Evolutionary conservation across 2,888 invertebrate genomes (phyloP).

Genomic region (Elaeidobius kamerunicus): DNA sequence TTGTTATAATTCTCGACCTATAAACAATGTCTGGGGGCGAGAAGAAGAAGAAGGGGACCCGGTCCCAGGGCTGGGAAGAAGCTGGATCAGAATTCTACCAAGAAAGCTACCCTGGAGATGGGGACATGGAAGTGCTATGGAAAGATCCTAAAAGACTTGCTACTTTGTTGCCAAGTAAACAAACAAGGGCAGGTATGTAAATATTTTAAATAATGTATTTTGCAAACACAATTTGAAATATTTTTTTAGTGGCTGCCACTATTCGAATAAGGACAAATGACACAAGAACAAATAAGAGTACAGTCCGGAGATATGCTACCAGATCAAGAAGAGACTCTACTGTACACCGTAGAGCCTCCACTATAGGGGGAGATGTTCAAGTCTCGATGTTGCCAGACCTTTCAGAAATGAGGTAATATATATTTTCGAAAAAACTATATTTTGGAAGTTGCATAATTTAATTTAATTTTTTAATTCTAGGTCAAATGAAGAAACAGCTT

Average conservation of each 20-base stretch:
- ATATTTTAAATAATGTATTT: not conserved
- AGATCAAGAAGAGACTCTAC: constrained; percentile 54
- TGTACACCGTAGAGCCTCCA: constrained; percentile 54
- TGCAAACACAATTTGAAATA: constrained; percentile 1
- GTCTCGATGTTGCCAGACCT: constrained; percentile 79
- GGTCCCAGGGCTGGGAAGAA: constrained; percentile 75
- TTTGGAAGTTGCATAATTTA: no score
- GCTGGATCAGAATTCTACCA: constrained; percentile 84
- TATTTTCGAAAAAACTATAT: not conserved
- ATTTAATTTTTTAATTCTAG: constrained; percentile 5
- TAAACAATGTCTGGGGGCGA: constrained; percentile 59
- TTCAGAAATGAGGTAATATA: constrained; percentile 60
- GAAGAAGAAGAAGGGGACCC: constrained; percentile 54
- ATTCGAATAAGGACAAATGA: constrained; percentile 62
- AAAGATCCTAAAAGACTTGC: constrained; percentile 72
- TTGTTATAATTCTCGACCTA: constrained; percentile 9
- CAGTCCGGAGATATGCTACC: constrained; percentile 56
- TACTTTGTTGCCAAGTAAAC: constrained; percentile 75
- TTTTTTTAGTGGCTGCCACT: constrained; percentile 58
- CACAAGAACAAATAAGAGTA: constrained; percentile 56
- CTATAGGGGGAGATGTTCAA: constrained; percentile 61
- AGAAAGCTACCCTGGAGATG: constrained; percentile 69
- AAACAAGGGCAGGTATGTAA: constrained; percentile 65
- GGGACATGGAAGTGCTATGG: constrained; percentile 66
- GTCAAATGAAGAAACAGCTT: constrained; percentile 78